Percentiles rank a stretch among this genome's conserved stretches.
These are phyloP conservation scores for Ophion obscuratus DNA, from an alignment of 2,888 invertebrate genomes.

Conservation along the genomic window DNA sequence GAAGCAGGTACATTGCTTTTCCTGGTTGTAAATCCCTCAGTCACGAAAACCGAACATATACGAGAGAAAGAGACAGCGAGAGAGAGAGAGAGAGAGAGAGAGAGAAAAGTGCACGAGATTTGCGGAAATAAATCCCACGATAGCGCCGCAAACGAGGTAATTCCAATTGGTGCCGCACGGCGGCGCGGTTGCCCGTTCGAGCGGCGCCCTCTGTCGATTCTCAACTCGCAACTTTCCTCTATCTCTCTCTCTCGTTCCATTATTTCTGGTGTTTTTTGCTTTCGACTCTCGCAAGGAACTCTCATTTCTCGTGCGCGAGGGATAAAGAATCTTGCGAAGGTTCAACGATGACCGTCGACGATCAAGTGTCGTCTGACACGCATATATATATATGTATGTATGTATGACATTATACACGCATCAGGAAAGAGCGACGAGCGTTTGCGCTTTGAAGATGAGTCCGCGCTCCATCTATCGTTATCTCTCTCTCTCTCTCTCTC, in stretches of 20 bases:
- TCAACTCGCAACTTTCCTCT: not conserved
- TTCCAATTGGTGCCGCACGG: constrained; percentile 25
- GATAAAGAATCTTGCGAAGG: constrained; percentile 10
- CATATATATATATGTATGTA: constrained; percentile 21
- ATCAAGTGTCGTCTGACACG: constrained; percentile 31
- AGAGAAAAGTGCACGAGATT: not conserved
- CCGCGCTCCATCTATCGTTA: constrained; percentile 38
- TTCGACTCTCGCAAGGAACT: not conserved
- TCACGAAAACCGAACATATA: not conserved
- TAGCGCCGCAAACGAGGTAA: constrained; percentile 40
- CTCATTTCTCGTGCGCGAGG: constrained; percentile 32
- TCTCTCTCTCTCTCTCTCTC: constrained; percentile 2
- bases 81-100: not conserved
- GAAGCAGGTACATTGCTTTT: no score
- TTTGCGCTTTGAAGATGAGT: constrained; percentile 56
- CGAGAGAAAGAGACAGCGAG: not conserved
- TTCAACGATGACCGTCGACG: constrained; percentile 40
- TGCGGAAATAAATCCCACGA: constrained; percentile 57
- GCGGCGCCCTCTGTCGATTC: constrained; percentile 18
- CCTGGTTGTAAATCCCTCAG: not conserved
- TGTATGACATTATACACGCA: constrained; percentile 31
- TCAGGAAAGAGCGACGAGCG: constrained; percentile 37
- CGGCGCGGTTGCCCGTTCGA: not conserved
- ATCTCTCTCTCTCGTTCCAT: constrained; percentile 26
- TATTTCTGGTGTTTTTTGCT: constrained; percentile 54